Conservation (phyloP, 2,888 invertebrate genomes). For the Tenodera sinensis region DNA sequence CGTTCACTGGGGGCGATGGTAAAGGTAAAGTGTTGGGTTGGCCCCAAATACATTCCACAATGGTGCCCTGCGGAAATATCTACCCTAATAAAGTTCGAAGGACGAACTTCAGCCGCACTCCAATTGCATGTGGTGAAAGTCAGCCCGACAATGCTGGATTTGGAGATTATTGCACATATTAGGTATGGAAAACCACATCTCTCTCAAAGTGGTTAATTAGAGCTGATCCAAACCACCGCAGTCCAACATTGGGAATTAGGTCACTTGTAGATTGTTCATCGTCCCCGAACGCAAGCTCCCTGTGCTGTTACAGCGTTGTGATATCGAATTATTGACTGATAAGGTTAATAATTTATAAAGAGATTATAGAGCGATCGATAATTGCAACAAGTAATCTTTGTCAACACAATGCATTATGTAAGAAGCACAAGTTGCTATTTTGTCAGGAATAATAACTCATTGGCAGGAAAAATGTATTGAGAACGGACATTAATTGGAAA, state of each 20-base stretch:
- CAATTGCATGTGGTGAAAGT: background rate
- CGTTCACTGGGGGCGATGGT: background rate
- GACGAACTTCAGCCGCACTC: too few species aligned
- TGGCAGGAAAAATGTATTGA: too few species aligned
- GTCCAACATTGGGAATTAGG: background rate
- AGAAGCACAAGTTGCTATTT: too few species aligned
- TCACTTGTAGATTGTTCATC: background rate
- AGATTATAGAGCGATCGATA: too few species aligned
- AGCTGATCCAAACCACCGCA: background rate
- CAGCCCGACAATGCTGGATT: background rate
- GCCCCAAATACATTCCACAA: background rate
- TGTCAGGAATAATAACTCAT: too few species aligned
- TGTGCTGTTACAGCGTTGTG: too few species aligned
- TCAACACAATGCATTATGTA: too few species aligned
- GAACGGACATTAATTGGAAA: too few species aligned
- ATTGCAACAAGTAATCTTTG: too few species aligned
- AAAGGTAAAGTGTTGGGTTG: background rate
- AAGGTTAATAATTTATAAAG: too few species aligned
- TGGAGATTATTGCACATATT: background rate
- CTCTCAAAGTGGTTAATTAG: background rate
- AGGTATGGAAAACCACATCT: background rate
- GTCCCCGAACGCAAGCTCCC: background rate
- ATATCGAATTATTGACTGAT: too few species aligned
- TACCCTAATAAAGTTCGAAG: background rate
- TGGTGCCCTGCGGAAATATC: background rate